A percentile compares a stretch with the other conserved stretches of the same genome.
Evolutionary conservation across 2,888 invertebrate species (phyloP).

Genomic region (Tetranychus truncatus): DNA sequence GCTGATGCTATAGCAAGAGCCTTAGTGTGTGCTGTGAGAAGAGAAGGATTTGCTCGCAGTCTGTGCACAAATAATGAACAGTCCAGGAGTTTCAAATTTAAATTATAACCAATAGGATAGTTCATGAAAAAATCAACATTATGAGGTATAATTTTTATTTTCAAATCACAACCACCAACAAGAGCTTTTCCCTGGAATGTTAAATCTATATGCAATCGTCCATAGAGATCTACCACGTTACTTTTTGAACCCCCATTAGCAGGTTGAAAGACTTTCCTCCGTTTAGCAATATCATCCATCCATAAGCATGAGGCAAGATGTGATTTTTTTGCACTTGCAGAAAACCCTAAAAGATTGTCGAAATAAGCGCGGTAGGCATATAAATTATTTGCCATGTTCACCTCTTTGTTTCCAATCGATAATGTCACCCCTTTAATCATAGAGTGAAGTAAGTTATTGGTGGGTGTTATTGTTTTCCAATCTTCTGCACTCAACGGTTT

Average conservation of each 20-base stretch:
- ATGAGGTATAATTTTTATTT: slow-evolving; percentile 11
- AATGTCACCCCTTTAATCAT: background rate
- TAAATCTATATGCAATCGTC: slow-evolving; percentile 19
- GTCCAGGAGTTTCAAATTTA: slow-evolving; percentile 25
- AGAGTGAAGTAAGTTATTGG: background rate
- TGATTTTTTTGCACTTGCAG: background rate
- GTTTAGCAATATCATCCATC: background rate
- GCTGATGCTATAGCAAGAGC: slow-evolving; percentile 24
- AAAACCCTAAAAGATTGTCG: background rate
- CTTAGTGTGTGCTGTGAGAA: slow-evolving; percentile 28
- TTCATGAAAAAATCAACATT: too few relatives aligned
- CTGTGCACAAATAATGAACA: slow-evolving; percentile 25
- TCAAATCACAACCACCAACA: slow-evolving; percentile 18
- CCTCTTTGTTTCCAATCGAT: background rate
- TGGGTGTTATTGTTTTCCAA: background rate
- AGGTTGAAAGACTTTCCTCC: too few relatives aligned
- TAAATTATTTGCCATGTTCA: background rate
- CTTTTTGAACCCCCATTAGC: background rate
- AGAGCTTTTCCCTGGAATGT: slow-evolving; percentile 17
- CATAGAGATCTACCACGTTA: slow-evolving; percentile 16
- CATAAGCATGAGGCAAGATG: background rate
- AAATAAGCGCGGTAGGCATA: slow-evolving; percentile 6
- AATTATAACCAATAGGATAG: background rate
- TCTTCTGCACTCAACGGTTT: background rate
- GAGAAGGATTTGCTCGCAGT: slow-evolving; percentile 24